Percentiles rank a stretch among this genome's conserved stretches.
Evolutionary conservation across 1,140 invertebrate species (phyloP).

Genomic region (Leptopilina boulardi): DNA sequence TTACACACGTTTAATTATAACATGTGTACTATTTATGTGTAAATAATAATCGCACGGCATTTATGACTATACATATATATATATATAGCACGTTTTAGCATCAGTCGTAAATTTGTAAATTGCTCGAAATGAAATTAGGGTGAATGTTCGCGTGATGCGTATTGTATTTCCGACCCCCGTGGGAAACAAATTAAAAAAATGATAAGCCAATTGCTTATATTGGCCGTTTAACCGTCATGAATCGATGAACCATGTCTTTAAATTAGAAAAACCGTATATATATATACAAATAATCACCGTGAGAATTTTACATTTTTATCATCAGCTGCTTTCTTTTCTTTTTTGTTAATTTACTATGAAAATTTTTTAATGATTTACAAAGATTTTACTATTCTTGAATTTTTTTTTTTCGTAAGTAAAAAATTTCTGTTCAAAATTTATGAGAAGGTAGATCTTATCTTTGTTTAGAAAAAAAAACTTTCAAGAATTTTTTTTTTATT

Average conservation of each 20-base stretch:
- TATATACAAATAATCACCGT: conserved; percentile 12
- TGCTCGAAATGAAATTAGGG: conserved; percentile 22
- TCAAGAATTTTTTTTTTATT: neutral
- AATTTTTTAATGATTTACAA: too few species aligned
- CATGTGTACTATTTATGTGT: conserved; percentile 17
- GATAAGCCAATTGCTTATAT: conserved; percentile 31
- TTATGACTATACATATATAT: conserved; percentile 8
- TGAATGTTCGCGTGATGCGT: conserved; percentile 31
- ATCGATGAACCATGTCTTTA: conserved; percentile 13
- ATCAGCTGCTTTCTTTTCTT: neutral
- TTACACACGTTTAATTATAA: neutral
- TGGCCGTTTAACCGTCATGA: conserved; percentile 9
- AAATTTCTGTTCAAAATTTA: neutral
- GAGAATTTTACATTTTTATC: neutral
- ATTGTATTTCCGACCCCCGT: conserved; percentile 31
- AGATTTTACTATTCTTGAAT: too few species aligned
- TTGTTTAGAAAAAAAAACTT: neutral
- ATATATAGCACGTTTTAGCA: neutral
- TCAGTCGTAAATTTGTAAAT: conserved; percentile 17
- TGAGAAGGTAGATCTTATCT: neutral
- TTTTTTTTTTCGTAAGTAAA: neutral
- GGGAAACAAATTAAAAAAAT: conserved; percentile 33
- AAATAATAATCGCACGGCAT: conserved; percentile 16
- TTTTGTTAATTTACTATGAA: too few species aligned
- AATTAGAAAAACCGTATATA: conserved; percentile 14